Base-by-base conservation (phyloP, 2,888 invertebrate species). In the Drosophila atripex region DNA sequence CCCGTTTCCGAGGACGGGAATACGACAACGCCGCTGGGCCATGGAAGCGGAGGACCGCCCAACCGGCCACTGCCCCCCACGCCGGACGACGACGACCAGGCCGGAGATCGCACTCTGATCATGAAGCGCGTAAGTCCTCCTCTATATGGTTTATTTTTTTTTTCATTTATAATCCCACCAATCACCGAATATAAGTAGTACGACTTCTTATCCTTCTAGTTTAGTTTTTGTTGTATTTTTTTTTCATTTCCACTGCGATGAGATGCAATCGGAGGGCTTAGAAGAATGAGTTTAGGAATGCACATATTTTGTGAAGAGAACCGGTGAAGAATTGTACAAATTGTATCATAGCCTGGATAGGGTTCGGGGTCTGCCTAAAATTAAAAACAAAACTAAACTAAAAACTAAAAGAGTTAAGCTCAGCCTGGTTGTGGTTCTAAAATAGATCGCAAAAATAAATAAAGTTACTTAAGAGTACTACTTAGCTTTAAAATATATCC, bases 61-160 rank as follows among this genome's bases (percentile, higher is more conserved):
- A 98, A 97, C 90, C 94, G 98, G 80, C 98, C 98, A 55, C 93
- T 98, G 88, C 98, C 98, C 60, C 98, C 98, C 53, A 98, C 98
- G 55, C 98, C 98, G 41, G 98, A 97, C 91, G 98, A 98, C 90
- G 97, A 97, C 91, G 96, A 96, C 92, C 93, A 93, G 88, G 93
- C 93, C 72, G 95, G 96, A 60, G 97, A 97, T 92, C 94, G 97
- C 89, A 98, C 98, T 64, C 94, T 98, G 92, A 97, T 98, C 90
- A 95, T 97, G 94, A 95, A 97, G 92, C 94, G 97, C 95, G 97
- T 97, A 92, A 95, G 96, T 94, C 30, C 14, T n/a, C n/a, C n/a
- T n/a, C n/a, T n/a, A n/a, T n/a, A n/a, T n/a, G n/a, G n/a, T n/a
- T n/a, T n/a, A n/a, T n/a, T n/a, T n/a, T n/a, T n/a, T n/a, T n/a